phyloP scores from a whole-genome alignment of 2,113 vertebrate genomes.

The Pseudonaja textilis region DNA sequence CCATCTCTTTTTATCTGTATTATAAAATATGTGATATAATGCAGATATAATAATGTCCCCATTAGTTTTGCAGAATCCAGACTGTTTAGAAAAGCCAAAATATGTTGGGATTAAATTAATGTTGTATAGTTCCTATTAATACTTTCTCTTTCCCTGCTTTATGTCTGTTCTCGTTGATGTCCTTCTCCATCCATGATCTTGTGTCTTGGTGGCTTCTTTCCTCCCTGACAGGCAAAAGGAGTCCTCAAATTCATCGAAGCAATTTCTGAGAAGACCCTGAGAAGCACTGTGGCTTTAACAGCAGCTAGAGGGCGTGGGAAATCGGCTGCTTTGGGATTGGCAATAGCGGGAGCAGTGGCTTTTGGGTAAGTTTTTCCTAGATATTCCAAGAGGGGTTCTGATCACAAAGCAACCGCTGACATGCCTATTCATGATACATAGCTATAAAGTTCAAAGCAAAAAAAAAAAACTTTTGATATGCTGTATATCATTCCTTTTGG shows the following conservation, averaged over 20 bases:
- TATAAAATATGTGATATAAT: background rate
- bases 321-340: conserved; percentile 93
- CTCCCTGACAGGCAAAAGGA: conserved; percentile 80
- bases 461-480: background rate
- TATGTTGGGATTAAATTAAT: background rate
- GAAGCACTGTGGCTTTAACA: conserved; percentile 91
- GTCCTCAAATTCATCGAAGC: conserved; percentile 95
- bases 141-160: background rate
- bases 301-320: conserved; percentile 95
- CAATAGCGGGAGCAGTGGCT: conserved; percentile 91
- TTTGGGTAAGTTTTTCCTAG: conserved; percentile 81
- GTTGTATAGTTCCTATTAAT: background rate
- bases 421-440: background rate
- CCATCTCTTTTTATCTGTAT: background rate
- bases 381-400: background rate
- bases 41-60: background rate
- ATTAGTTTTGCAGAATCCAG: background rate
- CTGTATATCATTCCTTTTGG: background rate
- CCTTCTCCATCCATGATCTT: background rate
- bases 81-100: background rate
- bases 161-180: background rate
- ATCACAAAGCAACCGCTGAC: background rate
- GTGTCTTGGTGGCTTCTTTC: rapidly evolving
- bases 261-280: conserved; percentile 94
- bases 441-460: background rate